Conservation (phyloP, 2,888 invertebrate genomes). For the Cinara cedri region DNA sequence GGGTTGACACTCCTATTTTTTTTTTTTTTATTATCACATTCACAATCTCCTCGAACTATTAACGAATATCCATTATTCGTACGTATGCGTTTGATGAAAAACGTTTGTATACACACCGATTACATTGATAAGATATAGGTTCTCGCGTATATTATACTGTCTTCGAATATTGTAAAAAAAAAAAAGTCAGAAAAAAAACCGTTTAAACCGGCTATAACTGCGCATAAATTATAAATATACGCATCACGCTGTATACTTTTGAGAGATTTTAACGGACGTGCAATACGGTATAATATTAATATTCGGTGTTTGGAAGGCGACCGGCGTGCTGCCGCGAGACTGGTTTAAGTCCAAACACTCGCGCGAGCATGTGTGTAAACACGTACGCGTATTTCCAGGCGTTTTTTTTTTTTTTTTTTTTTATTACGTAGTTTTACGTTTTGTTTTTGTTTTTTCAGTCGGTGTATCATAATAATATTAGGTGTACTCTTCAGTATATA, state of each 20-base stretch:
- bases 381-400: slow-evolving; percentile 11
- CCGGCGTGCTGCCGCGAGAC: background rate
- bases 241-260: background rate
- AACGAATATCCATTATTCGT: background rate
- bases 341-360: background rate
- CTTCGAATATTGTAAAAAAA: no score
- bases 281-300: background rate
- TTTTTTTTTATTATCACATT: slow-evolving; percentile 37
- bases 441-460: no score
- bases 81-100: no score
- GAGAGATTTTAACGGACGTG: background rate
- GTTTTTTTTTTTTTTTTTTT: background rate
- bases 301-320: slow-evolving; percentile 11
- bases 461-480: no score
- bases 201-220: background rate
- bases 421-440: no score
- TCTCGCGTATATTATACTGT: no score
- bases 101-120: no score
- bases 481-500: no score
- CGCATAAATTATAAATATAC: no score
- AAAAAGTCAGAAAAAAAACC: no score
- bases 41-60: slow-evolving; percentile 14
- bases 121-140: no score
- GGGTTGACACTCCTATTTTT: slow-evolving; percentile 30
- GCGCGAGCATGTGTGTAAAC: slow-evolving; percentile 27